phyloP scores from a whole-genome alignment of 2,113 vertebrate species.

The Ahaetulla prasina region DNA sequence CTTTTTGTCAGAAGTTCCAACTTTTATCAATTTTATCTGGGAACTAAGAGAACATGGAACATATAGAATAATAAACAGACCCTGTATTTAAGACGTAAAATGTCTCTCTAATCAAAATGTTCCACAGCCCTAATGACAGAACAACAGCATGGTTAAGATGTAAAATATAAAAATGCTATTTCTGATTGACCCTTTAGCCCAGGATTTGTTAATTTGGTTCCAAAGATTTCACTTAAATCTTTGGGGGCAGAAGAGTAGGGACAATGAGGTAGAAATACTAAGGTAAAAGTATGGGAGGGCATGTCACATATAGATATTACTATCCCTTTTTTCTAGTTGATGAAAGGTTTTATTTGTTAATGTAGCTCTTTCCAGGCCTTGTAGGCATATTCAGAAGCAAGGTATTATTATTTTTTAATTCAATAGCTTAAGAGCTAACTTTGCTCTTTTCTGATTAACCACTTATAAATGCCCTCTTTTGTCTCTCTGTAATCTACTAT shows the following conservation, averaged over 20 bases:
- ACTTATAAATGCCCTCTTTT: not conserved
- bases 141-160: not conserved
- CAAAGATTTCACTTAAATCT: not conserved
- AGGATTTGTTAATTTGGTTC: not conserved
- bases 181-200: not conserved
- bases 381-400: not conserved
- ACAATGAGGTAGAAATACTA: not conserved
- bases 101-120: not conserved
- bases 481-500: not conserved
- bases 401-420: not conserved
- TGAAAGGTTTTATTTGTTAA: not conserved
- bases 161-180: not conserved
- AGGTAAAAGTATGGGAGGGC: not conserved
- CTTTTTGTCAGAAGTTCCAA: not conserved
- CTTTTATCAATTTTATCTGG: not conserved
- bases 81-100: not conserved
- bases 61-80: not conserved
- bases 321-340: not conserved
- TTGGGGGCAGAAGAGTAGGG: not conserved
- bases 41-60: not conserved
- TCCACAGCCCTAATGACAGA: not conserved
- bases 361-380: not conserved
- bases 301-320: not conserved
- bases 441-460: not conserved
- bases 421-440: not conserved